phyloP scores from a whole-genome alignment of 2,113 vertebrate species.

The Mirza zaza region DNA sequence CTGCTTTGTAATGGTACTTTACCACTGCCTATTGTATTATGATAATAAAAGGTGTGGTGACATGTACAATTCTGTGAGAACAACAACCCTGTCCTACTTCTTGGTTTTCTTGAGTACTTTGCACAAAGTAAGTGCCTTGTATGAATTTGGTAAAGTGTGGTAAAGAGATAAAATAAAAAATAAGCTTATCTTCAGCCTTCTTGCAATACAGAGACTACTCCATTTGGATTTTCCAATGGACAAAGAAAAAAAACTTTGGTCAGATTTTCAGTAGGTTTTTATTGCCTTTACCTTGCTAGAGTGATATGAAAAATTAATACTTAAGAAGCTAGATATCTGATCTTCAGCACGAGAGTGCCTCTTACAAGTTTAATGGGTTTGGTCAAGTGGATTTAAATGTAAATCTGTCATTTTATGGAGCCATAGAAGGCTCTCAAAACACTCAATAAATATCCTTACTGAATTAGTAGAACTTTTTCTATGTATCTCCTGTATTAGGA shows the following conservation, averaged over 20 bases:
- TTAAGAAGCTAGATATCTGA: slow-evolving; percentile 63
- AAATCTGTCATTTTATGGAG: slow-evolving; percentile 69
- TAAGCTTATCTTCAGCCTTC: not conserved
- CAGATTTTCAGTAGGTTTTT: slow-evolving; percentile 32
- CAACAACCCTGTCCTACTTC: not conserved
- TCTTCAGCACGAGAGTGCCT: slow-evolving; percentile 53
- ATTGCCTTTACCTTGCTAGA: slow-evolving; percentile 58
- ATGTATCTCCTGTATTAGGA: not conserved
- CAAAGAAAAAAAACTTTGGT: not conserved
- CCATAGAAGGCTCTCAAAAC: slow-evolving; percentile 46
- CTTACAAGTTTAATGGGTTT: slow-evolving; percentile 71
- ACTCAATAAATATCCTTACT: slow-evolving; percentile 51
- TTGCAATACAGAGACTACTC: slow-evolving; percentile 11
- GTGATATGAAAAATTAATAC: slow-evolving; percentile 67
- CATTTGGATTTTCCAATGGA: slow-evolving; percentile 13
- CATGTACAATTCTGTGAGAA: not conserved
- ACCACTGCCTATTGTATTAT: not conserved
- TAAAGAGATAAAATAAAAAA: slow-evolving; percentile 21
- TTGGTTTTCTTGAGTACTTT: not conserved
- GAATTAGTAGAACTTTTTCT: slow-evolving; percentile 40
- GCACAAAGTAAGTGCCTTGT: not conserved
- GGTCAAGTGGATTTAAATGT: slow-evolving; percentile 69
- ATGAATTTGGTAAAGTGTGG: not conserved
- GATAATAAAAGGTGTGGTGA: not conserved
- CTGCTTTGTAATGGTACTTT: not conserved